Evolutionary conservation across 2,113 vertebrate genomes (phyloP).

Genomic region (Equus quagga): DNA sequence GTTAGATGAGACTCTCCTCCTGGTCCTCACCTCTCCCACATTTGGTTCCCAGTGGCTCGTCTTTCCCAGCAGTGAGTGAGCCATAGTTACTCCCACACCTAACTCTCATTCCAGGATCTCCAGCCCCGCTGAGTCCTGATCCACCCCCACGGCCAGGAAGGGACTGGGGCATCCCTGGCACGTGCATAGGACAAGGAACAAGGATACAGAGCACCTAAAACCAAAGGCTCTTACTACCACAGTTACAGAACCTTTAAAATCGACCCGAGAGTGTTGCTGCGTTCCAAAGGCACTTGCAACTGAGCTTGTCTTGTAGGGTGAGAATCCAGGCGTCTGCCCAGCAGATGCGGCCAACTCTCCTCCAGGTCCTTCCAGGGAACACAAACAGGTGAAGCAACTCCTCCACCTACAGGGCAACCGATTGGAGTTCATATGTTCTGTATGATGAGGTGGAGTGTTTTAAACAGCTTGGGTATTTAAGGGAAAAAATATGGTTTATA

Average conservation of each 20-base stretch:
- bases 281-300: slow-evolving; percentile 66
- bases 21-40: background rate
- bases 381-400: slow-evolving; percentile 67
- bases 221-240: background rate
- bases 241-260: background rate
- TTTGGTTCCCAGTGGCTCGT: background rate
- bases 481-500: background rate
- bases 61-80: background rate
- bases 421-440: background rate
- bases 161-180: background rate
- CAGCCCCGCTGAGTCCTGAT: background rate
- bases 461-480: slow-evolving; percentile 56
- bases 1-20: background rate
- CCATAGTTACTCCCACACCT: too few relatives aligned
- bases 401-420: slow-evolving; percentile 60
- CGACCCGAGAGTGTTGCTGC: background rate
- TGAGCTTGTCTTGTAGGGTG: slow-evolving; percentile 59
- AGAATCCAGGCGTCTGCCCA: slow-evolving; percentile 73
- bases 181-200: background rate
- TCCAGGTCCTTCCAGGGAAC: slow-evolving; percentile 66
- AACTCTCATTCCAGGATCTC: background rate
- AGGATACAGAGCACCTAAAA: background rate
- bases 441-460: background rate
- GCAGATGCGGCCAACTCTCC: slow-evolving; percentile 74
- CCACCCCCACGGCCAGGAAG: background rate